These are phyloP conservation scores for Chrosomus eos DNA, from an alignment of 2,797 vertebrate species.

Conservation along the genomic window DNA sequence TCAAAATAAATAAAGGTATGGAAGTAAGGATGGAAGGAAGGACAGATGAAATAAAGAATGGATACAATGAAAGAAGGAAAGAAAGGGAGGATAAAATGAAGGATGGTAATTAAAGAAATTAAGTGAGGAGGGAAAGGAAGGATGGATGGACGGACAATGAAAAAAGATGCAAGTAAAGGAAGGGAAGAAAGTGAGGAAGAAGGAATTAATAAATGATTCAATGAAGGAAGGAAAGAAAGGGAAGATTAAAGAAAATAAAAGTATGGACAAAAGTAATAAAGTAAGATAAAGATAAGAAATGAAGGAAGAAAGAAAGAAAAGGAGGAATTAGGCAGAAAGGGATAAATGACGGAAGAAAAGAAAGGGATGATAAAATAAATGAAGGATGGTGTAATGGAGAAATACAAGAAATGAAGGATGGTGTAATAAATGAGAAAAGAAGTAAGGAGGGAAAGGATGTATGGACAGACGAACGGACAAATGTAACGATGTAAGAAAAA, in stretches of 20 bases:
- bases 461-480: not conserved
- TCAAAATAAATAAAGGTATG: not conserved
- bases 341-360: not conserved
- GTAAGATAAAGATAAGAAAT: not conserved
- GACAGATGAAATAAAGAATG: not conserved
- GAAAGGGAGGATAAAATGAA: not conserved
- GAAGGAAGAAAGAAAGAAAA: not conserved
- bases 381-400: not conserved
- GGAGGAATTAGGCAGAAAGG: not conserved
- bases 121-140: constrained; percentile 15
- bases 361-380: no score
- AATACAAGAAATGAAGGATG: not conserved
- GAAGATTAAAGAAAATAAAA: no score
- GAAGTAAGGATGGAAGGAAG: not conserved
- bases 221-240: not conserved
- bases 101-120: not conserved
- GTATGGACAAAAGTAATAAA: not conserved
- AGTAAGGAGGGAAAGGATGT: not conserved
- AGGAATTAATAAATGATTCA: not conserved
- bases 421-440: not conserved
- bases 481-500: not conserved
- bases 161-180: not conserved
- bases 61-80: not conserved
- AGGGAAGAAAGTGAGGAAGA: not conserved
- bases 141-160: not conserved